phyloP scores from a whole-genome alignment of 2,113 vertebrate genomes.

The Zosterops japonicus region DNA sequence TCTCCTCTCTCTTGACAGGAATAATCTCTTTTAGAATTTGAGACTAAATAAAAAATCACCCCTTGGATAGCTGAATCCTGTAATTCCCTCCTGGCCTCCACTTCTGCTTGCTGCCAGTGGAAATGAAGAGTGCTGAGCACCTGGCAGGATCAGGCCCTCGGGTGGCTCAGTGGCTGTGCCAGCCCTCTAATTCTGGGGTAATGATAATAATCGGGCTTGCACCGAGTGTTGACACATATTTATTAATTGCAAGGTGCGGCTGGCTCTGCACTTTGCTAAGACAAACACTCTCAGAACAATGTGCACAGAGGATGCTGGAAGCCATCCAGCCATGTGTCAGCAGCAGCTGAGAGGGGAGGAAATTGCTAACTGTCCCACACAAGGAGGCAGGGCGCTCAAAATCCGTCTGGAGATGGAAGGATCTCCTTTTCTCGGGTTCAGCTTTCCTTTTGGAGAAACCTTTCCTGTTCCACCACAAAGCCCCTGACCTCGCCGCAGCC shows the following conservation, averaged over 20 bases:
- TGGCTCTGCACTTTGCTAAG: slow-evolving; percentile 43
- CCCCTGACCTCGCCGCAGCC: accelerated
- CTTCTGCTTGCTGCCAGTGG: background rate
- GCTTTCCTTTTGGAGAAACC: background rate
- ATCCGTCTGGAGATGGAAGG: background rate
- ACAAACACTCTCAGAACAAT: slow-evolving; percentile 59
- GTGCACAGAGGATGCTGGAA: slow-evolving; percentile 46
- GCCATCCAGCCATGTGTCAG: slow-evolving; percentile 44
- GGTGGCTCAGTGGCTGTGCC: background rate
- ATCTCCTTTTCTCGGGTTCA: background rate
- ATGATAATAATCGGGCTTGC: slow-evolving; percentile 57
- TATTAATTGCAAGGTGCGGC: slow-evolving; percentile 71
- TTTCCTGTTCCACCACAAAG: slow-evolving; percentile 5
- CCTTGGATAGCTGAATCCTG: background rate
- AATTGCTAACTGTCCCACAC: background rate
- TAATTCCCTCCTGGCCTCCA: background rate
- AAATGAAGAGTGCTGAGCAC: background rate
- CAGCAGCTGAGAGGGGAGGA: slow-evolving; percentile 41
- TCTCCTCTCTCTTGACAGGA: slow-evolving; percentile 5
- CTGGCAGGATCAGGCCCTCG: slow-evolving; percentile 21
- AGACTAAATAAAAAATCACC: slow-evolving; percentile 24
- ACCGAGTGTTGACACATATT: slow-evolving; percentile 62
- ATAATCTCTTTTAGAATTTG: slow-evolving; percentile 11
- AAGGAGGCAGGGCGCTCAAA: background rate
- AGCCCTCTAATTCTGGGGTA: slow-evolving; percentile 53